These are phyloP conservation scores for Lepisosteus osseus DNA, from an alignment of 2,113 vertebrate genomes.

Conservation along the genomic window DNA sequence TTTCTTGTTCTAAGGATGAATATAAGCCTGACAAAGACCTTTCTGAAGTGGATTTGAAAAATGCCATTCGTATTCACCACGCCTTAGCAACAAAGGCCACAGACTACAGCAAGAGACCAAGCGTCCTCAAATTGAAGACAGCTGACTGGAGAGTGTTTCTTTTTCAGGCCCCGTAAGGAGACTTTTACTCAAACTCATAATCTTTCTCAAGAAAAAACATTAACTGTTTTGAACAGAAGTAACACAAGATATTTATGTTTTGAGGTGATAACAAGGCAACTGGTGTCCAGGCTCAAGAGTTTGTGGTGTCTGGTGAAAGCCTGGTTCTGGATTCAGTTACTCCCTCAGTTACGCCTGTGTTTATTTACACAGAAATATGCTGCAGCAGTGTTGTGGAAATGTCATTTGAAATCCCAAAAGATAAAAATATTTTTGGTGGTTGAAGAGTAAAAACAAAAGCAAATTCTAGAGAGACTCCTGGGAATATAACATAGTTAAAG, in stretches of 20 bases:
- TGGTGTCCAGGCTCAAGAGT: no score
- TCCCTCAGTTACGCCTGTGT: no score
- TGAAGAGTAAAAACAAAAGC: no score
- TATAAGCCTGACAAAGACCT: constrained; percentile 92
- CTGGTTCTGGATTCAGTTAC: no score
- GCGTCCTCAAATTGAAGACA: constrained; percentile 92
- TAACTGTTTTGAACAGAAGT: no score
- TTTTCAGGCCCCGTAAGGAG: constrained; percentile 87
- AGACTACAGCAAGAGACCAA: constrained; percentile 93
- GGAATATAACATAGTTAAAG: no score
- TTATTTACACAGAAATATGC: neutral
- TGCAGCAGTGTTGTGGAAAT: neutral
- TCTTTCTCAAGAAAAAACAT: no score
- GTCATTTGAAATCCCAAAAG: neutral
- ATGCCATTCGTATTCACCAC: constrained; percentile 90
- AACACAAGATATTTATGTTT: no score
- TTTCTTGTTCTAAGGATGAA: constrained; percentile 78
- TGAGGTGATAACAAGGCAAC: no score
- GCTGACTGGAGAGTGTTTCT: constrained; percentile 97
- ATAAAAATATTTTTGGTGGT: neutral
- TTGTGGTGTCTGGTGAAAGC: no score
- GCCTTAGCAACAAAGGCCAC: constrained; percentile 88
- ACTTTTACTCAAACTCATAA: no score
- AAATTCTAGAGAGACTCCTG: no score
- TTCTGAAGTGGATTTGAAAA: constrained; percentile 93